These are phyloP conservation scores for Caenorhabditis angaria DNA, from an alignment of 2,888 invertebrate species.

Conservation along the genomic window DNA sequence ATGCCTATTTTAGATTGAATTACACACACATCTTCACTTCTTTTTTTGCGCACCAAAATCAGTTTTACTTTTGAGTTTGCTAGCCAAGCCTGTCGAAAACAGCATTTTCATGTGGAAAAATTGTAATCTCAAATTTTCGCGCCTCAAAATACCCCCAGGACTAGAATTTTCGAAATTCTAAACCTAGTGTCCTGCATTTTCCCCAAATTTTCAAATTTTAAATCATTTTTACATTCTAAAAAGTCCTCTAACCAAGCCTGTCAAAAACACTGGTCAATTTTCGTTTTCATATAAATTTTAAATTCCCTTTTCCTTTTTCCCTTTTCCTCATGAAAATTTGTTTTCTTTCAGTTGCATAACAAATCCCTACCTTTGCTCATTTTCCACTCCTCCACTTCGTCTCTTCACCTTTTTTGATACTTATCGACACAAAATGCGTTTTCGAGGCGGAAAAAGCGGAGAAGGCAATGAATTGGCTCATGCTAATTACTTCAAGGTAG, in stretches of 20 bases:
- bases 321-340: too few relatives aligned
- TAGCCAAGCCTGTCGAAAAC: not conserved
- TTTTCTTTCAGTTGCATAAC: not conserved
- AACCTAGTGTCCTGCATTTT: too few relatives aligned
- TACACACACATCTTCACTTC: not conserved
- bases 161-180: too few relatives aligned
- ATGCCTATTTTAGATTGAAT: not conserved
- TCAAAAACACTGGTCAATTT: too few relatives aligned
- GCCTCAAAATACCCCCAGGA: too few relatives aligned
- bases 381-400: not conserved
- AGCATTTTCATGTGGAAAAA: too few relatives aligned
- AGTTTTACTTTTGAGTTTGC: not conserved
- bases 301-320: not conserved
- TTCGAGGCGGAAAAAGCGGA: not conserved
- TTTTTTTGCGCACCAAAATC: not conserved
- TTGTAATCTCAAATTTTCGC: too few relatives aligned
- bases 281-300: not conserved
- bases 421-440: not conserved
- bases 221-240: too few relatives aligned
- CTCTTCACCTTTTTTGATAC: not conserved
- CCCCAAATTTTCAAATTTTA: too few relatives aligned
- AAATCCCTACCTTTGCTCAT: not conserved
- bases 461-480: not conserved
- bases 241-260: not conserved
- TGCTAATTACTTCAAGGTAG: conserved; percentile 1